phyloP scores from a whole-genome alignment of 1,140 invertebrate species.

The Laupala kohalensis region DNA sequence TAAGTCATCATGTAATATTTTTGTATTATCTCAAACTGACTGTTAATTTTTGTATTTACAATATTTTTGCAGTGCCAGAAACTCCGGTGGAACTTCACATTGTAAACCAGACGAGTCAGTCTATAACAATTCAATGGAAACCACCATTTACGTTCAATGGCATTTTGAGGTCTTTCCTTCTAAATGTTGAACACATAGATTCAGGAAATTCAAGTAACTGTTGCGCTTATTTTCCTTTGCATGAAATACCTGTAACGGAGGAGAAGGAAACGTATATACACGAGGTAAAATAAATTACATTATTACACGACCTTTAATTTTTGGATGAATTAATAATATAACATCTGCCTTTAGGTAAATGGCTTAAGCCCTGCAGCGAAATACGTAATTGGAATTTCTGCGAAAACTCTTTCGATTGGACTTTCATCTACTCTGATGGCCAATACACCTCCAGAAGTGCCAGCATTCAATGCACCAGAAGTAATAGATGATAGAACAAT shows the following conservation, averaged over 20 bases:
- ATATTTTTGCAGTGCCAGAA: neutral
- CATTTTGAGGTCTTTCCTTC: conserved; percentile 3
- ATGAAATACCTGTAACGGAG: neutral
- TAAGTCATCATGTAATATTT: no score
- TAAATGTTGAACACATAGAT: conserved; percentile 3
- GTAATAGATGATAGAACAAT: no score
- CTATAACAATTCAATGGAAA: neutral
- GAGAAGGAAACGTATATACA: neutral
- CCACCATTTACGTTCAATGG: conserved; percentile 2
- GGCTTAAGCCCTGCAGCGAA: no score
- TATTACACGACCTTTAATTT: no score
- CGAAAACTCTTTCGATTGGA: no score
- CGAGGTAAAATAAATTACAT: conserved; percentile 1
- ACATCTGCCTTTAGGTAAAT: no score
- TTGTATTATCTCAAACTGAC: no score
- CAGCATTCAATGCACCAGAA: no score
- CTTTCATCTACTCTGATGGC: no score
- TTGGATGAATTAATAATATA: no score
- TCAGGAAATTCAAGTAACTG: neutral
- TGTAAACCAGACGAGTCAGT: neutral
- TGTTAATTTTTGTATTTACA: neutral
- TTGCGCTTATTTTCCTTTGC: conserved; percentile 6
- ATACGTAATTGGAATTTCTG: no score
- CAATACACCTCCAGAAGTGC: no score
- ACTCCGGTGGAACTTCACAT: neutral